phyloP scores from a whole-genome alignment of 2,888 invertebrate species.

The Frankliniella fusca region DNA sequence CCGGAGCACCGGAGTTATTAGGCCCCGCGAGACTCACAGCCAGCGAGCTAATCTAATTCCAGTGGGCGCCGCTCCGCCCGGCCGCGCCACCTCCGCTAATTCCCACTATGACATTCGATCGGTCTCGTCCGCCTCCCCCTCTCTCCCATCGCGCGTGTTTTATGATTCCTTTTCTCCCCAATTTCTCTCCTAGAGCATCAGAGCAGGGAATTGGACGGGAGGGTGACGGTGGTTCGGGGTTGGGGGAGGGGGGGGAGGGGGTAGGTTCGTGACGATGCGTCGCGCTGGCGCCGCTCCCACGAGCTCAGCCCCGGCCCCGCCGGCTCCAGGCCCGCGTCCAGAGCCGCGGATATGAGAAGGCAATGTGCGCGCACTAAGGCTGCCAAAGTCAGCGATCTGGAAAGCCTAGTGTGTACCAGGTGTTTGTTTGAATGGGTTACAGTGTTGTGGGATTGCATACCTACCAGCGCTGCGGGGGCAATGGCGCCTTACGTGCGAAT shows the following conservation, averaged over 20 bases:
- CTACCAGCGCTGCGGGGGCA: too few relatives aligned
- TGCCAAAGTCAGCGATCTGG: too few relatives aligned
- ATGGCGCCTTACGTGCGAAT: too few relatives aligned
- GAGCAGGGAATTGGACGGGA: too few relatives aligned
- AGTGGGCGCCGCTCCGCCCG: background rate
- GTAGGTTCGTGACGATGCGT: background rate
- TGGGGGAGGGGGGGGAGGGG: background rate
- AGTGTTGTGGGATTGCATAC: too few relatives aligned
- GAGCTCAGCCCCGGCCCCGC: background rate
- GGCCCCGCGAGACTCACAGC: conserved; percentile 8
- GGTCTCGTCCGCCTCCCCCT: background rate
- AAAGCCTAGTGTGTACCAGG: too few relatives aligned
- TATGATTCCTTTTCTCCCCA: background rate
- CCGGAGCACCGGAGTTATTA: background rate
- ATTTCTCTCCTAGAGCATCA: background rate
- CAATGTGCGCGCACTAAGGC: too few relatives aligned
- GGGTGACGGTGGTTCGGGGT: too few relatives aligned
- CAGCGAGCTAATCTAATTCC: background rate
- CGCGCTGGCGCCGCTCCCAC: background rate
- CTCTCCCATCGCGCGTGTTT: background rate
- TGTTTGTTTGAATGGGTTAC: too few relatives aligned
- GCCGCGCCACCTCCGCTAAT: conserved; percentile 6
- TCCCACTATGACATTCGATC: conserved; percentile 6
- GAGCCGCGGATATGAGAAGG: too few relatives aligned
- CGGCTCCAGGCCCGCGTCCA: background rate